phyloP scores from a whole-genome alignment of 2,888 invertebrate species.

The Luperina testacea region DNA sequence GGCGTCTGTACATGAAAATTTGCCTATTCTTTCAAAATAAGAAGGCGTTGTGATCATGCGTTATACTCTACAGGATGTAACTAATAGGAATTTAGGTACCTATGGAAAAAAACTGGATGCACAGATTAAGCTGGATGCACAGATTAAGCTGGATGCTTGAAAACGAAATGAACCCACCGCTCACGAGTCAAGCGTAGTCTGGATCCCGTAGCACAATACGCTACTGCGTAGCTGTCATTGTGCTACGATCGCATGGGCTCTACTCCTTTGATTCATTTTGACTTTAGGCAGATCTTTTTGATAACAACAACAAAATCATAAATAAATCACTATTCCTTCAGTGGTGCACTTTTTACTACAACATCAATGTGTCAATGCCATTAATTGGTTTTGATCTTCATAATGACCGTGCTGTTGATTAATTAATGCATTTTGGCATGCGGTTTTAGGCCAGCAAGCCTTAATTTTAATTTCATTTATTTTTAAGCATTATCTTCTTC shows the following conservation, averaged over 20 bases:
- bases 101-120: neutral
- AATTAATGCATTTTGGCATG: slow-evolving; percentile 6
- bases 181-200: neutral
- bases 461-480: too few species aligned
- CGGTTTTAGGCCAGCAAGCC: neutral
- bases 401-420: neutral
- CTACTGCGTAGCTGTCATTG: slow-evolving; percentile 37
- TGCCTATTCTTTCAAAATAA: neutral
- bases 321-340: neutral
- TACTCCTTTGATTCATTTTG: neutral
- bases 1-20: too few species aligned
- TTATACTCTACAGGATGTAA: neutral
- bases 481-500: too few species aligned
- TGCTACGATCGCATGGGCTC: slow-evolving; percentile 16
- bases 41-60: neutral
- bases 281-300: neutral
- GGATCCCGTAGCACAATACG: slow-evolving; percentile 18
- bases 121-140: too few species aligned
- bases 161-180: neutral
- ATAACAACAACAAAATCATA: neutral
- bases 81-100: neutral
- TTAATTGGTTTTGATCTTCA: neutral
- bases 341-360: neutral
- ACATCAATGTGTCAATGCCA: slow-evolving; percentile 1
- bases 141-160: neutral